Base-by-base conservation (phyloP, 2,888 invertebrate species). In the Copidosoma aretas region DNA sequence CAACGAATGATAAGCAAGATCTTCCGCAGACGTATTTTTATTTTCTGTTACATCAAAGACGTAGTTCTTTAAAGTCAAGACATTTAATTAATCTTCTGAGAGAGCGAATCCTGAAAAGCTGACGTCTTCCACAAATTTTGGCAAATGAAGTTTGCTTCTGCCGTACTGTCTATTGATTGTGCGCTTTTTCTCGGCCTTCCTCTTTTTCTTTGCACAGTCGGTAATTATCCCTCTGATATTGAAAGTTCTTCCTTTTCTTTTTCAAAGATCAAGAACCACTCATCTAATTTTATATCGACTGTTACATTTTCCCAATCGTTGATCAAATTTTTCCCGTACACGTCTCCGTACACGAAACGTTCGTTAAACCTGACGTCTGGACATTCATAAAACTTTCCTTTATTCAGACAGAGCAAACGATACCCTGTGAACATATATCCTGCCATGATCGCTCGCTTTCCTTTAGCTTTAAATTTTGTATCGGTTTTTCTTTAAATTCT, bases 281-380 rank as follows among this genome's bases (percentile, higher is more conserved):
- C 19, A n/a, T 58, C 19, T 41, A 12, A 1, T 12, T 41, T 21
- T n/a, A 58, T 22, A 15, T 14, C 19, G 1, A 39, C 41, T 1
- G 15, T 10, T 4, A n/a, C 10, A 1, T n/a, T 19, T 5, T 19
- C 8, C 58, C 58, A 58, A 8, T 41, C 39, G 4, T 58, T 41
- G 19, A 58, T 58, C n/a, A 32, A 8, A 39, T 15, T 19, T 19
- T 58, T 58, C 5, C 21, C 39, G 19, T 19, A 58, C 19, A n/a
- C 19, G n/a, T 58, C 58, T 41, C 58, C 41, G 39, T n/a, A 58
- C n/a, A 58, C 58, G 4, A 58, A 53, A 32, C 19, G 15, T 19
- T 53, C 53, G 12, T 53, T n/a, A 19, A 21, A 53, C 12, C 53
- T 21, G 14, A 22, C 53, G 22, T 53, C n/a, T 19, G 10, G 5